phyloP scores from a whole-genome alignment of 2,888 invertebrate genomes.

The Pterostichus madidus region DNA sequence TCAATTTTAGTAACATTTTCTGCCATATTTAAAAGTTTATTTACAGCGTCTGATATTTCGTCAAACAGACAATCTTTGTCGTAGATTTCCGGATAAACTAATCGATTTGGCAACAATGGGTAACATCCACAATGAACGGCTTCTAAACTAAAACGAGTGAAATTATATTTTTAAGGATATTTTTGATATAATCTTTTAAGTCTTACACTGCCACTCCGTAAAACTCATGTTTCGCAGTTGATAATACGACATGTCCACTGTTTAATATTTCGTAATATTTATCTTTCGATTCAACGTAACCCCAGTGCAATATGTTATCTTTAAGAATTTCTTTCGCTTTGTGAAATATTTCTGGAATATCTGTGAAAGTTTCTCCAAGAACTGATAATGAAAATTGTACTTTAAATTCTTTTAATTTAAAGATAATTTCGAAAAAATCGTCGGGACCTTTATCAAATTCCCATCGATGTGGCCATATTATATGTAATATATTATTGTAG shows the following conservation, averaged over 20 bases:
- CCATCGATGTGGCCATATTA: constrained; percentile 89
- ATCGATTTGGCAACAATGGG: constrained; percentile 83
- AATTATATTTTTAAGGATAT: no score
- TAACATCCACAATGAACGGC: constrained; percentile 85
- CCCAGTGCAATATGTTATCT: constrained; percentile 80
- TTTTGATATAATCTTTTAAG: no score
- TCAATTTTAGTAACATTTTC: constrained; percentile 76
- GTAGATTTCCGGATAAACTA: constrained; percentile 88
- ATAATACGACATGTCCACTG: constrained; percentile 83
- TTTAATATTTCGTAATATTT: constrained; percentile 81
- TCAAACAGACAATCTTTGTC: constrained; percentile 81
- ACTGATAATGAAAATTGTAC: constrained; percentile 81
- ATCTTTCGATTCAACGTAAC: constrained; percentile 79
- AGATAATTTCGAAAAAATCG: constrained; percentile 80
- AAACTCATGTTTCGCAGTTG: constrained; percentile 87
- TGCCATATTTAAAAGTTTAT: constrained; percentile 79
- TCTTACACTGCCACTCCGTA: constrained; percentile 87
- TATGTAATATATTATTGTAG: constrained; percentile 76
- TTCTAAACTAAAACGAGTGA: constrained; percentile 80
- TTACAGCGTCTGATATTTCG: constrained; percentile 80
- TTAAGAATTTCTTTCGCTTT: constrained; percentile 78
- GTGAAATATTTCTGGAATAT: constrained; percentile 81
- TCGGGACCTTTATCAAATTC: constrained; percentile 88
- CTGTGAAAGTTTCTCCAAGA: constrained; percentile 82
- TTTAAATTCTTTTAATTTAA: constrained; percentile 78